Evolutionary conservation across 2,888 invertebrate species (phyloP), one percentile per base, ranked within the genome.

Genomic region (Lutraria lutraria): DNA sequence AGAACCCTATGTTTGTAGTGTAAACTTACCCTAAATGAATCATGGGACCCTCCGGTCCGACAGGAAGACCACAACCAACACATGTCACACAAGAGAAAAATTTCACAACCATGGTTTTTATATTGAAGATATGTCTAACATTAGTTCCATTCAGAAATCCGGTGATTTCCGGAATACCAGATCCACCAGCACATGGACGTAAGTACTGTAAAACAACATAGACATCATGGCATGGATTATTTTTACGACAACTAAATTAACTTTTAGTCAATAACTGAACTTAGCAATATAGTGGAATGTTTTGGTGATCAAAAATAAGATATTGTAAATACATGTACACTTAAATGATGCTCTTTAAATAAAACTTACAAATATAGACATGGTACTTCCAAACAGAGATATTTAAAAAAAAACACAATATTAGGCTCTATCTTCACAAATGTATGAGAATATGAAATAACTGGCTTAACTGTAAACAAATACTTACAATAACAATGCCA

Each of bases 11-110:
- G 21, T 19, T 21, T 8, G 63, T 68, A 25, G 12, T 25, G n/a
- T 25, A 16, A 25, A 68, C 94, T 89, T 89, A 96, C 96, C 97
- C 97, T 90, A 97, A 94, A 92, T 97, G 97, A 84, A 97, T 96
- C 97, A 97, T 97, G 25, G 97, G 97, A 25, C 97, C 97, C 93
- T 97, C 97, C 54, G 96, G 97, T 31, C 97, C 97, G 6, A 97
- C 96, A 21, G 97, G 97, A 92, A 97, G 94, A 8, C 97, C 97
- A 93, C 96, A 96, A 0, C 96, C 95, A 34, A 97, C 97, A 31
- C 96, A 96, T 54, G 96, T 95, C 56, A 94, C 94, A 93, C 95
- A 95, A 4, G 97, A 96, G 31, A 96, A 88, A 86, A 96, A 96
- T 94, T 97, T 97, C 79, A 96, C 96, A 13, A 95, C 91, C 90